These are phyloP conservation scores for Bryconaethiops microstoma DNA, from an alignment of 2,797 vertebrate species.

Conservation along the genomic window DNA sequence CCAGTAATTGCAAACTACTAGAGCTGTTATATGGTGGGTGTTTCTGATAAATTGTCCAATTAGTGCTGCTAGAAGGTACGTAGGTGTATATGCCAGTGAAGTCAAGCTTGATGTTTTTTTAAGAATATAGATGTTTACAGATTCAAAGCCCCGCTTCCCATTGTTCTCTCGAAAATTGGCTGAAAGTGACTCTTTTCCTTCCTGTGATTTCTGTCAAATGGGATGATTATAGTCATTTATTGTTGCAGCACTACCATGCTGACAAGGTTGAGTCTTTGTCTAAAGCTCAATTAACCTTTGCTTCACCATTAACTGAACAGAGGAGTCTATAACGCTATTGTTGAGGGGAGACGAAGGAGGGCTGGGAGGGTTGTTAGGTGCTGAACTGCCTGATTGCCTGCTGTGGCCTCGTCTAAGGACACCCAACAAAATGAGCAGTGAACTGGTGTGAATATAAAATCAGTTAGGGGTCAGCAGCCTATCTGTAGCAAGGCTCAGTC, in stretches of 20 bases:
- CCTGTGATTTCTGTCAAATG: conserved; percentile 47
- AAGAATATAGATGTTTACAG: not conserved
- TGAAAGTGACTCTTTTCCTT: conserved; percentile 22
- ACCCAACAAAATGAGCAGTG: conserved; percentile 26
- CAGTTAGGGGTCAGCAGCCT: conserved; percentile 41
- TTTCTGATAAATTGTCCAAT: too few relatives aligned
- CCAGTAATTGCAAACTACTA: not conserved
- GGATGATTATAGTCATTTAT: conserved; percentile 54
- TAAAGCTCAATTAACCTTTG: conserved; percentile 59
- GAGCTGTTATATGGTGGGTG: not conserved
- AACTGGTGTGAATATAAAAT: conserved; percentile 46
- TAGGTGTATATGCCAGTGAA: not conserved
- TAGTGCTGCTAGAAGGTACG: too few relatives aligned
- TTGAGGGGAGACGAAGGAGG: conserved; percentile 32
- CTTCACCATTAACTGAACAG: conserved; percentile 42
- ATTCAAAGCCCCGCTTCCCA: not conserved
- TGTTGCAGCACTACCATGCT: conserved; percentile 41
- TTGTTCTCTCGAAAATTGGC: not conserved
- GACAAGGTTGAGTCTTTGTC: conserved; percentile 43
- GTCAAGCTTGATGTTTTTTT: not conserved
- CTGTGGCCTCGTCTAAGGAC: conserved; percentile 20
- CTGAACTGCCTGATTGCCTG: conserved; percentile 14
- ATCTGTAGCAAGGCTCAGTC: conserved; percentile 32
- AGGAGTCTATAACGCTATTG: conserved; percentile 40
- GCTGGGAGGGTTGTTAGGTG: conserved; percentile 22